Percentiles rank a stretch among this genome's conserved stretches.
These are phyloP conservation scores for Patella caerulea DNA, from an alignment of 2,888 invertebrate species.

Conservation along the genomic window DNA sequence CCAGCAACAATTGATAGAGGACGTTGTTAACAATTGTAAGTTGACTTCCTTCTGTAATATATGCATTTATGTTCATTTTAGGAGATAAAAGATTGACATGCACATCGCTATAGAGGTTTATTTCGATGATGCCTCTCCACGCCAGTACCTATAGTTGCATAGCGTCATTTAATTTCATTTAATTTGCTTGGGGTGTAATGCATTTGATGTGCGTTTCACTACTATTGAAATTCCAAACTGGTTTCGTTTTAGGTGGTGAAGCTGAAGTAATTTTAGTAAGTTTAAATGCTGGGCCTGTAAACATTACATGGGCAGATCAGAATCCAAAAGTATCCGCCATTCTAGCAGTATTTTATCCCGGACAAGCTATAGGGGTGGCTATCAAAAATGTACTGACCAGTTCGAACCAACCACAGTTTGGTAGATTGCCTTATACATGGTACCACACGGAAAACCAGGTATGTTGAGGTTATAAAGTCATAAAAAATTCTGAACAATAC, in stretches of 20 bases:
- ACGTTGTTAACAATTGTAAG: slow-evolving; percentile 44
- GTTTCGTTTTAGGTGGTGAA: background rate
- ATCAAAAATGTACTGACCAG: slow-evolving; percentile 51
- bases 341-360: slow-evolving; percentile 62
- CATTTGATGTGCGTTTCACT: too few species aligned
- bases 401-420: slow-evolving; percentile 57
- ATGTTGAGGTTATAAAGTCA: background rate
- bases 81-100: too few species aligned
- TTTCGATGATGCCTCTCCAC: too few species aligned
- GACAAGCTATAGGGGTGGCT: slow-evolving; percentile 65
- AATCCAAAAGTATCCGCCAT: slow-evolving; percentile 49
- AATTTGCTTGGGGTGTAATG: too few species aligned
- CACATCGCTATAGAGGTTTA: too few species aligned
- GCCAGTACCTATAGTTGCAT: too few species aligned
- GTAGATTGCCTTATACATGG: slow-evolving; percentile 67
- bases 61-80: too few species aligned
- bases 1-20: slow-evolving; percentile 45
- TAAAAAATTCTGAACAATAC: too few species aligned
- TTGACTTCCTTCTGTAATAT: background rate
- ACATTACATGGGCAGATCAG: slow-evolving; percentile 58
- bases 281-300: slow-evolving; percentile 66
- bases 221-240: background rate
- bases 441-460: slow-evolving; percentile 21
- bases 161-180: too few species aligned
- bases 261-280: slow-evolving; percentile 51